phyloP scores from a whole-genome alignment of 2,888 invertebrate species.

The Agonopterix heracliana region DNA sequence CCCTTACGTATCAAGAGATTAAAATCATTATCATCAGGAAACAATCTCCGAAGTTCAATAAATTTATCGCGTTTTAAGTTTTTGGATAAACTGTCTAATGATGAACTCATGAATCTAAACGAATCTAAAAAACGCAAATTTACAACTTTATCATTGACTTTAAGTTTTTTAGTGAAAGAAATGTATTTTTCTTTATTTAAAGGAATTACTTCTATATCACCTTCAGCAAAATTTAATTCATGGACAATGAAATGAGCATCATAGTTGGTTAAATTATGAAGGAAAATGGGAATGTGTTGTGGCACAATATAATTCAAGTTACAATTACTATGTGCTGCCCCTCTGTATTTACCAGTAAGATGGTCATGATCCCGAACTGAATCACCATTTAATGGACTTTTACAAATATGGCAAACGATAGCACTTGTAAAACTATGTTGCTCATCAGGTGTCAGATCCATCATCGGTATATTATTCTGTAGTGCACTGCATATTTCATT shows the following conservation, averaged over 20 bases:
- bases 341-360: slow-evolving; percentile 21
- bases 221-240: slow-evolving; percentile 17
- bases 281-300: slow-evolving; percentile 14
- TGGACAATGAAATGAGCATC: slow-evolving; percentile 29
- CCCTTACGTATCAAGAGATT: slow-evolving; percentile 15
- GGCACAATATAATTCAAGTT: slow-evolving; percentile 17
- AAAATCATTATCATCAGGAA: slow-evolving; percentile 9
- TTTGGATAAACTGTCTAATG: slow-evolving; percentile 7
- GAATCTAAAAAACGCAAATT: slow-evolving; percentile 13
- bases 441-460: slow-evolving; percentile 5
- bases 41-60: slow-evolving; percentile 4
- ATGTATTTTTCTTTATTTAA: slow-evolving; percentile 29
- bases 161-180: too few relatives aligned
- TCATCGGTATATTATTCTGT: not conserved
- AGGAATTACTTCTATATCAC: slow-evolving; percentile 20
- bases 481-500: slow-evolving; percentile 1
- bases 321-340: slow-evolving; percentile 22
- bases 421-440: slow-evolving; percentile 6
- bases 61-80: slow-evolving; percentile 12
- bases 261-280: slow-evolving; percentile 25
- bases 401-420: slow-evolving; percentile 16
- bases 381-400: slow-evolving; percentile 12
- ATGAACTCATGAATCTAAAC: not conserved
- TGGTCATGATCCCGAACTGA: slow-evolving; percentile 15
- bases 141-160: slow-evolving; percentile 23